Evolutionary conservation across 2,797 vertebrate genomes (phyloP), one percentile per base, ranked within the genome.

Genomic region (Sebastes diaconus): DNA sequence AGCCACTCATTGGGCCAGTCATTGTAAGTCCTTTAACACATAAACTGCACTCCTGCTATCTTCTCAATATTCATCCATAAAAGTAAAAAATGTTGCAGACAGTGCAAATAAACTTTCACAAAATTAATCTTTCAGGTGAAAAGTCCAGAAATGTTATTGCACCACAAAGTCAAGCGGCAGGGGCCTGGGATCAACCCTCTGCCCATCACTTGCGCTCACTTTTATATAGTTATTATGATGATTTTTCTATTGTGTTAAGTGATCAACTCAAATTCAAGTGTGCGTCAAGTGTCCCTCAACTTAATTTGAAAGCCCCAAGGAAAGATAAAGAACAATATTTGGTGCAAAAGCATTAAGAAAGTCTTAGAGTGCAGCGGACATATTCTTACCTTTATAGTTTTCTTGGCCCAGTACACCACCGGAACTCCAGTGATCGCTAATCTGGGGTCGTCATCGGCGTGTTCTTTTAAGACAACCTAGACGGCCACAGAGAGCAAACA

Each of bases 371-470:
- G 36, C 13, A 54, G 18, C 5, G 25, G 20, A 78, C 25, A 69
- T 60, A 29, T 34, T 80, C 85, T 86, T 96, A 99, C 98, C 98
- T 98, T 99, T 79, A 93, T 16, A 5, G 92, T 92, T 92, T 97
- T 98, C 95, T 98, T 99, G 13, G 97, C 96, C 98, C 98, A 98
- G 80, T 92, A 96, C 80, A 99, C 98, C 73, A 99, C 95, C 3
- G 98, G 98, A 84, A 97, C 93, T 82, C 98, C 98, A 75, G 96
- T 97, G 89, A 99, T 93, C 4, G 98, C 97, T 90, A 98, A 94
- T 67, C 93, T 96, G 65, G 97, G 96, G 93, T 99, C 97, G 9
- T 99, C 98, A 3, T 98, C 97, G 3, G 96, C 96, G 6, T 99
- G 98, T 79, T 99, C 97, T 90, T 98, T 98, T 90, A 99, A 93